Evolutionary conservation across 1,140 invertebrate genomes (phyloP).

Genomic region (Pseudomyrmex gracilis): DNA sequence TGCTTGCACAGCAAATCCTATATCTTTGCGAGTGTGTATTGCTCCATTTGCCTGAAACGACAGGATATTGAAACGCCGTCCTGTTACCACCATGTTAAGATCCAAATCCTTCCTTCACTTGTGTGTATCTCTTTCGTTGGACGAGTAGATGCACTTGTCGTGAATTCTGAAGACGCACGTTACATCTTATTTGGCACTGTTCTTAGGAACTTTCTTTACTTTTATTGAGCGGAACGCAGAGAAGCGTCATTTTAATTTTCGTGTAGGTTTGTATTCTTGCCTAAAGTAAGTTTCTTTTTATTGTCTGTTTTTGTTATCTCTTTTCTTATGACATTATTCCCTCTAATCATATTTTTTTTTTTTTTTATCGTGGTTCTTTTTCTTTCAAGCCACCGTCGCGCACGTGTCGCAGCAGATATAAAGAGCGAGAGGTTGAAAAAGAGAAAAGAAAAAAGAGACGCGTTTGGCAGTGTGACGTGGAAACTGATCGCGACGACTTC

Average conservation of each 20-base stretch:
- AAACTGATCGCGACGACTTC: no score
- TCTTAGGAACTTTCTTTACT: slow-evolving; percentile 30
- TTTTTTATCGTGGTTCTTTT: background rate
- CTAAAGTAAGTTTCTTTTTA: background rate
- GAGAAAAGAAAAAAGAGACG: background rate
- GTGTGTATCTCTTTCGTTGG: background rate
- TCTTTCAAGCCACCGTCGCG: background rate
- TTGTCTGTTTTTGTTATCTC: background rate
- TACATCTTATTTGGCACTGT: slow-evolving; percentile 1
- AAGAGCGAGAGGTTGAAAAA: slow-evolving; percentile 5
- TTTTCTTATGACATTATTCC: background rate
- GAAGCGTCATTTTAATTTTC: slow-evolving; percentile 11
- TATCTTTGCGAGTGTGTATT: background rate
- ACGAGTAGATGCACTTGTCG: background rate
- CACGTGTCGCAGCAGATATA: background rate
- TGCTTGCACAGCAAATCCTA: background rate
- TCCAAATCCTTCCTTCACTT: background rate
- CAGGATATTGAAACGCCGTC: slow-evolving; percentile 44
- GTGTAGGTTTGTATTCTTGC: background rate
- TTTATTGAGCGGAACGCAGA: background rate
- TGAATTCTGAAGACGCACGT: slow-evolving; percentile 2
- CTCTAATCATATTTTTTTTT: slow-evolving; percentile 44
- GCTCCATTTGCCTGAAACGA: slow-evolving; percentile 27
- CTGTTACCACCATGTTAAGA: background rate
- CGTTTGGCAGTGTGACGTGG: no score